These are phyloP conservation scores for Syritta pipiens DNA, from an alignment of 2,888 invertebrate genomes.

Conservation along the genomic window DNA sequence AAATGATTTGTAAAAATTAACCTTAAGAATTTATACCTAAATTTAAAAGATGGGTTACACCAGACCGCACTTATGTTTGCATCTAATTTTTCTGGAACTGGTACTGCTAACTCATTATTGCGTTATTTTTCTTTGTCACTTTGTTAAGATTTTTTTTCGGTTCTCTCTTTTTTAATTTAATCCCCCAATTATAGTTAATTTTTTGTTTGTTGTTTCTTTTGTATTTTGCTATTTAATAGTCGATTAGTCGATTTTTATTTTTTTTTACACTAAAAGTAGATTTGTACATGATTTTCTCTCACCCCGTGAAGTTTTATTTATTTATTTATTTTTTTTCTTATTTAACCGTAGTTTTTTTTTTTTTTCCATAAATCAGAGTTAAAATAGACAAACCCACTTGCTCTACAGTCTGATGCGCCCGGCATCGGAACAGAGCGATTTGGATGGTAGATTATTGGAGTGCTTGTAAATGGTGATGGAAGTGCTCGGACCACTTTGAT, in stretches of 20 bases:
- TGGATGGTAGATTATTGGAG: constrained; percentile 5
- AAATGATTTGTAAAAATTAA: constrained; percentile 24
- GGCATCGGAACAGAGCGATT: constrained; percentile 22
- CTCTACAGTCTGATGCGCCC: constrained; percentile 20
- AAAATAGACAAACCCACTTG: constrained; percentile 35
- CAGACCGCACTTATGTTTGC: constrained; percentile 21
- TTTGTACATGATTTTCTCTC: constrained; percentile 68
- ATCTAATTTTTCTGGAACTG: constrained; percentile 16
- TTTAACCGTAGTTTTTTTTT: constrained; percentile 16
- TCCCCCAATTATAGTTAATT: constrained; percentile 51
- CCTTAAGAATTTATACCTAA: constrained; percentile 32
- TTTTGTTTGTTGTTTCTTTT: constrained; percentile 37
- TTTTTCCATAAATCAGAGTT: constrained; percentile 30
- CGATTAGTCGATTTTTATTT: constrained; percentile 56
- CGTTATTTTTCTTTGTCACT: constrained; percentile 58
- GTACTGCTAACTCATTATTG: constrained; percentile 59
- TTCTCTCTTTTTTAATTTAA: constrained; percentile 22
- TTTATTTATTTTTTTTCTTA: background rate
- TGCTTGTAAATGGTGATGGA: constrained; percentile 11
- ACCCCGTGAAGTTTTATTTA: constrained; percentile 38
- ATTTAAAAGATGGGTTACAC: constrained; percentile 44
- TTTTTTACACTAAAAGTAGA: constrained; percentile 67
- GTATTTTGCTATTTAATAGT: constrained; percentile 65
- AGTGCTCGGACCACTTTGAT: constrained; percentile 11
- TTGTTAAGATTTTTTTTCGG: constrained; percentile 32